Base-by-base conservation (phyloP, 92 coral and sea anemone genomes). In the Heliopora coerulea region DNA sequence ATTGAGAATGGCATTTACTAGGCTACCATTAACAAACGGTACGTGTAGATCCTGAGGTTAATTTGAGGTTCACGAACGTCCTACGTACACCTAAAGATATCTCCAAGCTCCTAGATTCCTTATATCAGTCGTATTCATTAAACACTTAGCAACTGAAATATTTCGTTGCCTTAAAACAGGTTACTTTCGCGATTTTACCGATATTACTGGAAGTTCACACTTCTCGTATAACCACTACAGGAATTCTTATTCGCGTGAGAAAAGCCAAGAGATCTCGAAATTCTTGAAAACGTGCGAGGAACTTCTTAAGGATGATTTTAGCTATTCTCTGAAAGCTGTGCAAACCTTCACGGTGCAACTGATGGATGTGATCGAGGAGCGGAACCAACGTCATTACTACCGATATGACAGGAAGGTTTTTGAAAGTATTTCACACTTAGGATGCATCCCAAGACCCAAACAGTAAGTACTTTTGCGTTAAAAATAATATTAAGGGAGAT, bases 381-480 rank as follows among this genome's bases (percentile, higher is more conserved):
- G 77, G 4, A 70, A 70, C 26, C 56, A 54, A 58, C 52, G 77
- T 1, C 35, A 67, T 46, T 8, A 30, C 9, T 70, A 70, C 29
- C 63, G 77, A 30, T 35, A 18, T 8, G 44, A 17, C 7, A 30
- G 29, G 26, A 54, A 50, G 12, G 58, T 49, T 32, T 52, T 50
- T 52, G 77, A 70, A 24, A 70, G 52, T 54, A 70, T 52, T 41
- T 50, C 57, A 2, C 77, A 70, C 52, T 74, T 85, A 73, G 91
- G 89, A 4, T 91, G 85, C 40, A 89, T 90, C 31, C 86, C 97
- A 17, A 84, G 88, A 52, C 83, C 88, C 33, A 85, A 79, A 31
- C 63, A 83, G 97, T 91, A 80, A 50, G 73, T 39, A 8, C 17
- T 13, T 11, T 21, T 21, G n/a, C 7, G 10, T 14, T 54, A n/a